phyloP scores from a whole-genome alignment of 2,797 vertebrate species.

The Saguinus oedipus region DNA sequence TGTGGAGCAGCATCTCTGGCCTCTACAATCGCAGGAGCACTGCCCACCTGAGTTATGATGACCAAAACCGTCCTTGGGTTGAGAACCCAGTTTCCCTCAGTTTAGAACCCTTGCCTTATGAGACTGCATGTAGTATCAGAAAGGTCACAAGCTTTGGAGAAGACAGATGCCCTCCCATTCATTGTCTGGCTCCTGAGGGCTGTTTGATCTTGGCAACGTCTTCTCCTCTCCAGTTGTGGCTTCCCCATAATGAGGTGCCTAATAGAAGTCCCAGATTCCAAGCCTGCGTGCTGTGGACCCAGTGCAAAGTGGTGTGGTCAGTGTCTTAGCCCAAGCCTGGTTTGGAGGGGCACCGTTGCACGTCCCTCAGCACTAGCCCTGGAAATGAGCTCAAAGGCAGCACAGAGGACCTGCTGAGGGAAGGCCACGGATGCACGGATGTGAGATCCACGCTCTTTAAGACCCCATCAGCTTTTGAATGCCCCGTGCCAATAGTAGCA shows the following conservation, averaged over 20 bases:
- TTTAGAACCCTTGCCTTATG: background rate
- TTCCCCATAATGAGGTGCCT: background rate
- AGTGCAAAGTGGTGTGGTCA: fast-evolving
- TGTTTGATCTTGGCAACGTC: background rate
- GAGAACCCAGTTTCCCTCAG: fast-evolving
- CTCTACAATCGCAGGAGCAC: background rate
- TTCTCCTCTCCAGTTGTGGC: background rate
- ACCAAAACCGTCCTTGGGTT: background rate
- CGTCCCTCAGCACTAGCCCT: background rate
- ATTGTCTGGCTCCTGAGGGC: background rate
- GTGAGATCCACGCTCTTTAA: constrained; percentile 69
- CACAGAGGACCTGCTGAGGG: constrained; percentile 65
- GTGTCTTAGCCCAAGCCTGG: fast-evolving
- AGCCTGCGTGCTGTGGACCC: background rate
- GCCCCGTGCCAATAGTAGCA: constrained; percentile 73
- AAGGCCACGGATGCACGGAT: constrained; percentile 61
- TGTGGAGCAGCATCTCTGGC: background rate
- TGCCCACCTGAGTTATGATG: background rate
- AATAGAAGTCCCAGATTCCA: background rate
- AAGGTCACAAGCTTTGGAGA: background rate
- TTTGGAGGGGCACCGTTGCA: background rate
- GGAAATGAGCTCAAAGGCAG: background rate
- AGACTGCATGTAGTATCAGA: fast-evolving
- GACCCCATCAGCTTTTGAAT: constrained; percentile 61
- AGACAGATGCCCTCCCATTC: fast-evolving